These are phyloP conservation scores for Triops cancriformis DNA, from an alignment of 1,140 invertebrate genomes.

Conservation along the genomic window DNA sequence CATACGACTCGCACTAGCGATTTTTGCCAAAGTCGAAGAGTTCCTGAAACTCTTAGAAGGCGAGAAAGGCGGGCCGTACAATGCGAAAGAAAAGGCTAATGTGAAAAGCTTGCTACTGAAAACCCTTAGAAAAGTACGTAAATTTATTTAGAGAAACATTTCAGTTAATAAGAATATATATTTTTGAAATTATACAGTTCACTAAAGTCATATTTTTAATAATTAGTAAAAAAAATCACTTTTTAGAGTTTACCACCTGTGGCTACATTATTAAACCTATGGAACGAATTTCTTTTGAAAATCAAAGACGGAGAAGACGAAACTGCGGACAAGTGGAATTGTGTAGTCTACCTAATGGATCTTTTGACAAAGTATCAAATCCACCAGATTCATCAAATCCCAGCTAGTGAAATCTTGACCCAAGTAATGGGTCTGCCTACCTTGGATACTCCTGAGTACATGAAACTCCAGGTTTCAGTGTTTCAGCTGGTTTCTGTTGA, in stretches of 20 bases:
- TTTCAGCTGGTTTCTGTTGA: background rate
- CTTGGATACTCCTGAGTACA: background rate
- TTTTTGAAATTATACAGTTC: background rate
- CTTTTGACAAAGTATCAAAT: background rate
- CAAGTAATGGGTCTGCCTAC: background rate
- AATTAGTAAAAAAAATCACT: too few species aligned
- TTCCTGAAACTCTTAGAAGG: constrained; percentile 1
- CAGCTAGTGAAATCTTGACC: background rate
- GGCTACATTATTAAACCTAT: background rate
- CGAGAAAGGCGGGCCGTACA: constrained; percentile 18
- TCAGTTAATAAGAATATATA: background rate
- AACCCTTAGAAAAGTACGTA: background rate
- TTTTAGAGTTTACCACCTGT: background rate
- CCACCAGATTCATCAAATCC: background rate
- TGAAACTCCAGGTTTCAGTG: background rate
- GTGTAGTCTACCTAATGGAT: background rate
- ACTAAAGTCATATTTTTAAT: background rate
- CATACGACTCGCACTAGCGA: background rate
- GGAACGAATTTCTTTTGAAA: background rate
- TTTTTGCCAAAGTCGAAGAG: constrained; percentile 15
- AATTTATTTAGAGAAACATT: background rate
- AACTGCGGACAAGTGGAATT: background rate
- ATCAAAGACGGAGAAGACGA: background rate
- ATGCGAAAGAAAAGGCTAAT: background rate
- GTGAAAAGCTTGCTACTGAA: background rate